Conservation (phyloP, 2,797 vertebrate species). For the Mycteria americana region DNA sequence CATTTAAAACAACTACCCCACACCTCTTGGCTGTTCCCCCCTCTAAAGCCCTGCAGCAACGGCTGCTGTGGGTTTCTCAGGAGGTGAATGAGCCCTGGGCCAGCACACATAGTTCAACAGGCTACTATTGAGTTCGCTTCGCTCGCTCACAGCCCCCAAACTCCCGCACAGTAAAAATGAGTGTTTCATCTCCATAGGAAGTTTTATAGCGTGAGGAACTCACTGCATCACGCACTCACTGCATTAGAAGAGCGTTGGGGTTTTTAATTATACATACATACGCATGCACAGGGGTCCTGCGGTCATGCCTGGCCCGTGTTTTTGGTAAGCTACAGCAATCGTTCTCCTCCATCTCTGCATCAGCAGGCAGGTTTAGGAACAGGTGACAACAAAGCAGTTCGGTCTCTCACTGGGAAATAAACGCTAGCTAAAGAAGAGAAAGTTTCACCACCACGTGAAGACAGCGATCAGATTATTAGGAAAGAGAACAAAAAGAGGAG, state of each 20-base stretch:
- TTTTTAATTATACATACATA: background rate
- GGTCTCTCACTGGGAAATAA: background rate
- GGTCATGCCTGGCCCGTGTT: background rate
- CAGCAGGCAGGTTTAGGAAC: background rate
- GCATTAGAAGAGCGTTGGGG: background rate
- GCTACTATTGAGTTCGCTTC: background rate
- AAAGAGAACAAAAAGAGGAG: background rate
- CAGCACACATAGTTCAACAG: background rate
- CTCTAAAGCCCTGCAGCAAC: background rate
- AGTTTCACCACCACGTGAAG: background rate
- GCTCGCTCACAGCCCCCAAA: background rate
- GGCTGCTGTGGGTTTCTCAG: background rate
- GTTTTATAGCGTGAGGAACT: background rate
- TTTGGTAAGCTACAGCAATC: background rate
- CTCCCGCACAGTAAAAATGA: background rate
- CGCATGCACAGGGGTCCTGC: background rate
- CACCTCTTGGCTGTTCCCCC: background rate
- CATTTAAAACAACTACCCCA: background rate
- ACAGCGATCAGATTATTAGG: background rate
- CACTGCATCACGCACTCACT: background rate
- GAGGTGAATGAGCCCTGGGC: background rate
- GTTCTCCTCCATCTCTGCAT: background rate
- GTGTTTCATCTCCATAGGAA: background rate
- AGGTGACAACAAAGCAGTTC: background rate
- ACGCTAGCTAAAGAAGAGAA: background rate